phyloP scores from a whole-genome alignment of 2,113 vertebrate species.

The Tupaia tana region DNA sequence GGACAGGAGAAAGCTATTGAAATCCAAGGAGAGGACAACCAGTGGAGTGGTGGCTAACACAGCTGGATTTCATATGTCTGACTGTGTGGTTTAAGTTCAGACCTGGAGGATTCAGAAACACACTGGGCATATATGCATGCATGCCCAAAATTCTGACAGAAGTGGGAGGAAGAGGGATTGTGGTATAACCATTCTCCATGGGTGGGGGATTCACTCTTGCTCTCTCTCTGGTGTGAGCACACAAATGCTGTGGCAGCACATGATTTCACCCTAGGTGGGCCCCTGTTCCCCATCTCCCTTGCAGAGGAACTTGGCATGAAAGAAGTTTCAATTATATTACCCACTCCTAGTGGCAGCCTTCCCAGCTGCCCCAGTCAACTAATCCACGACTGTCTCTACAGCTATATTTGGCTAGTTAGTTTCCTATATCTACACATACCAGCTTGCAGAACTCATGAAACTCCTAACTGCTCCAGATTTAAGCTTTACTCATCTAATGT shows the following conservation, averaged over 20 bases:
- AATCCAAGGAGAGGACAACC: neutral
- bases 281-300: conserved; percentile 16
- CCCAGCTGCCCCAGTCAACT: conserved; percentile 61
- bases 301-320: neutral
- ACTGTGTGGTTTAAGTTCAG: no score
- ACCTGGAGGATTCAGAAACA: no score
- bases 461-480: conserved; percentile 50
- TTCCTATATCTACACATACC: conserved; percentile 39
- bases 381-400: conserved; percentile 59
- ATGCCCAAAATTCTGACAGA: no score
- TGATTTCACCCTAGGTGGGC: neutral
- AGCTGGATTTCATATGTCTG: no score
- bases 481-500: neutral
- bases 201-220: no score
- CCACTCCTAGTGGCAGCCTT: conserved; percentile 28
- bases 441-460: conserved; percentile 17
- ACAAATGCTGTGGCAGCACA: neutral
- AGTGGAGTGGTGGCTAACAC: no score
- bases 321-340: conserved; percentile 44
- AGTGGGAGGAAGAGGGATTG: no score
- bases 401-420: conserved; percentile 60
- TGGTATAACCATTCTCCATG: no score
- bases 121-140: no score
- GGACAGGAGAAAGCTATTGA: neutral
- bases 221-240: no score